Conservation (phyloP, 2,797 vertebrate genomes). For the Cottoperca gobio region DNA sequence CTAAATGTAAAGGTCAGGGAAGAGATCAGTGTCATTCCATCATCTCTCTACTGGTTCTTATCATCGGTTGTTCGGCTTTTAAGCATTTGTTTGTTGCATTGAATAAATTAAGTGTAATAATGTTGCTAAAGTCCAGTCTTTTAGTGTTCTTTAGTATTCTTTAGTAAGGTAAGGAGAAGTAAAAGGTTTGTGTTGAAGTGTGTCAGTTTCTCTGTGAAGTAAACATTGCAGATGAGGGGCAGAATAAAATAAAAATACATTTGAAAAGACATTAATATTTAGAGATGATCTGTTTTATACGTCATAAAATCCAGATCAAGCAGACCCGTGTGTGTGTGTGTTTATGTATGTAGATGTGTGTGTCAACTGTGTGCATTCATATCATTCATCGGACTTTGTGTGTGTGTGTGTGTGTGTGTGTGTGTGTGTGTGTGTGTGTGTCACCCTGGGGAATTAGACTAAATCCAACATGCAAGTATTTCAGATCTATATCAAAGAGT, state of each 20-base stretch:
- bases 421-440: background rate
- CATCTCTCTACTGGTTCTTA: too few relatives aligned
- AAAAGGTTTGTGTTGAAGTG: too few relatives aligned
- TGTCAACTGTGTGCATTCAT: background rate
- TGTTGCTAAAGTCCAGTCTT: too few relatives aligned
- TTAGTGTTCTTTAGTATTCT: too few relatives aligned
- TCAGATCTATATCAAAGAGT: slow-evolving; percentile 67
- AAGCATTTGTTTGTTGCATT: too few relatives aligned
- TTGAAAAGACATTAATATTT: background rate
- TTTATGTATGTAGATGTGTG: too few relatives aligned
- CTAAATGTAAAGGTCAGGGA: too few relatives aligned
- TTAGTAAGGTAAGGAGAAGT: too few relatives aligned
- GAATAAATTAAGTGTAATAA: too few relatives aligned
- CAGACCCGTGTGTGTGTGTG: background rate
- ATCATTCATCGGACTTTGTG: background rate
- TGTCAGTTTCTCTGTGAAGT: background rate
- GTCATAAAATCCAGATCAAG: background rate
- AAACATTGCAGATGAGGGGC: background rate
- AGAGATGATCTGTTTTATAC: background rate
- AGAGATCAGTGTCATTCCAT: too few relatives aligned
- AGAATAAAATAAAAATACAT: background rate
- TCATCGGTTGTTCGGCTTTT: too few relatives aligned
- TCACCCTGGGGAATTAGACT: slow-evolving; percentile 31
- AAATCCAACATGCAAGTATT: slow-evolving; percentile 43
- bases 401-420: background rate